Evolutionary conservation across 2,888 invertebrate genomes (phyloP).

Genomic region (Pecten maximus): DNA sequence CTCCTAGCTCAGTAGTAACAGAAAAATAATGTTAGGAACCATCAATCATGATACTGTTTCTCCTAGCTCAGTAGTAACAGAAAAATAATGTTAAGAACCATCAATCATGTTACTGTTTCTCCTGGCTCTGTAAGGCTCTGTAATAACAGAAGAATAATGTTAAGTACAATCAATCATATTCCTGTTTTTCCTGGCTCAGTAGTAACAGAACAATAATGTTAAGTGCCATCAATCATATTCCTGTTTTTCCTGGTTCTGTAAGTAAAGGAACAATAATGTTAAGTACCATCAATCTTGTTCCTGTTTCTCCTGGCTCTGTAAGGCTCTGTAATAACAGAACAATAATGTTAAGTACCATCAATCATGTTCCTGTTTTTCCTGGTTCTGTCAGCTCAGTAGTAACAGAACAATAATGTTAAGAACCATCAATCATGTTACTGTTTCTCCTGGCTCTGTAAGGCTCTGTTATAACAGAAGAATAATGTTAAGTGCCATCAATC

Average conservation of each 20-base stretch:
- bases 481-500: background rate
- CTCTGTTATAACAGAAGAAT: background rate
- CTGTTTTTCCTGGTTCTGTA: no score
- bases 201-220: background rate
- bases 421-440: no score
- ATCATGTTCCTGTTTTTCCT: background rate
- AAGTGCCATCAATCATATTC: background rate
- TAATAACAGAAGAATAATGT: background rate
- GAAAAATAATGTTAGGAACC: no score
- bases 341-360: background rate
- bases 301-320: background rate
- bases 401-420: background rate
- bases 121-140: background rate
- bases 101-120: no score
- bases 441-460: background rate
- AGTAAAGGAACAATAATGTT: no score
- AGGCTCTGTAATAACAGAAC: background rate
- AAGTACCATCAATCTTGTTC: no score
- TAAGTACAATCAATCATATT: background rate
- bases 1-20: no score
- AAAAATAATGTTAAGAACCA: no score
- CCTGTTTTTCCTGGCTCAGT: background rate
- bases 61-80: no score
- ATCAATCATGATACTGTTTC: no score
- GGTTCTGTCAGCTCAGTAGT: background rate